Conservation (phyloP, 2,888 invertebrate species). For the Ophion costatus region DNA sequence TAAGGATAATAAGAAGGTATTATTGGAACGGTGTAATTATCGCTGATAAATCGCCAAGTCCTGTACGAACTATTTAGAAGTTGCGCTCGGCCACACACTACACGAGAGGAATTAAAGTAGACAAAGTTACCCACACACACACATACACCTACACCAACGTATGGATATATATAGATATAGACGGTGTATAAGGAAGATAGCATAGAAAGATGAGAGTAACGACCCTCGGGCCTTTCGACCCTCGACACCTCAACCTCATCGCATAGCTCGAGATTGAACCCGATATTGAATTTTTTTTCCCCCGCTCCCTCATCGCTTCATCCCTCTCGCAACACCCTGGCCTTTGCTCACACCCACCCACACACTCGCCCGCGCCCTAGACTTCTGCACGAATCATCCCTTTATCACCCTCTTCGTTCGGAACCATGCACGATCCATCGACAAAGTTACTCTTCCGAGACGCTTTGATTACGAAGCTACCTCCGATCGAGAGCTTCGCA, state of each 20-base stretch:
- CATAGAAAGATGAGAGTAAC: conserved; percentile 55
- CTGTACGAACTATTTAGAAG: conserved; percentile 41
- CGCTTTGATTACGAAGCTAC: conserved; percentile 37
- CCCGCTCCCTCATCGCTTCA: conserved; percentile 9
- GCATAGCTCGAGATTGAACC: conserved; percentile 73
- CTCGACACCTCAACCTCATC: conserved; percentile 70
- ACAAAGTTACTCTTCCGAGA: conserved; percentile 44
- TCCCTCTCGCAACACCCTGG: neutral
- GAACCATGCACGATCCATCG: conserved; percentile 41
- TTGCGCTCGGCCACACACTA: conserved; percentile 25
- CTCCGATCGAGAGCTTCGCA: neutral
- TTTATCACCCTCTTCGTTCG: conserved; percentile 41
- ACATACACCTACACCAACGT: neutral
- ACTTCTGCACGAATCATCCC: conserved; percentile 23
- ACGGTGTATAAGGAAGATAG: neutral
- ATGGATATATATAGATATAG: neutral
- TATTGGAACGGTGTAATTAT: conserved; percentile 14
- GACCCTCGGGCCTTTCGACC: conserved; percentile 69
- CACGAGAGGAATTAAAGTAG: conserved; percentile 29
- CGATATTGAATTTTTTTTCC: conserved; percentile 73
- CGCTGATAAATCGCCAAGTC: conserved; percentile 30
- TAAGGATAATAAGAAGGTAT: neutral
- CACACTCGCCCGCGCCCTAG: neutral
- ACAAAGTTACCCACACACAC: neutral
- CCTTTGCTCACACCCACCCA: neutral